phyloP scores from a whole-genome alignment of 2,888 invertebrate species.

The Temnothorax ravouxi region DNA sequence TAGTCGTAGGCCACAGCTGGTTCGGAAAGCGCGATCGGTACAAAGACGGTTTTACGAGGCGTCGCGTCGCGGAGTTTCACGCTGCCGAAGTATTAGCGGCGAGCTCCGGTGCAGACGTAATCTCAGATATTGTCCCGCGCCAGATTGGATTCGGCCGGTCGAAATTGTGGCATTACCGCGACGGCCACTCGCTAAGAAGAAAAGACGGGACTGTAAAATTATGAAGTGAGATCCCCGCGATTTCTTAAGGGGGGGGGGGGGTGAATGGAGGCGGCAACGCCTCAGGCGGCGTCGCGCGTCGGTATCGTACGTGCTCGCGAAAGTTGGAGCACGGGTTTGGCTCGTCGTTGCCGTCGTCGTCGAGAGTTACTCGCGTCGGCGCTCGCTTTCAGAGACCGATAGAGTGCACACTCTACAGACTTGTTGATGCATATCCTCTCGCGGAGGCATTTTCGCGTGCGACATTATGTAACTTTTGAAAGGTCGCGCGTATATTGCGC shows the following conservation, averaged over 20 bases:
- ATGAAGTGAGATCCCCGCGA: constrained; percentile 32
- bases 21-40: constrained; percentile 33
- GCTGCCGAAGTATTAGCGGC: background rate
- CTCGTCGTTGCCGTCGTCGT: constrained; percentile 40
- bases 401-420: constrained; percentile 66
- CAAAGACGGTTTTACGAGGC: constrained; percentile 55
- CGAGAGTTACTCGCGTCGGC: constrained; percentile 59
- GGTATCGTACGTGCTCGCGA: constrained; percentile 62
- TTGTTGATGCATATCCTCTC: constrained; percentile 68
- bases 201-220: constrained; percentile 18
- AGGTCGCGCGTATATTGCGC: constrained; percentile 39
- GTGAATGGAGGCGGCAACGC: background rate
- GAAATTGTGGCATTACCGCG: constrained; percentile 31
- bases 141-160: constrained; percentile 40
- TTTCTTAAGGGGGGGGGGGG: background rate
- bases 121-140: constrained; percentile 38
- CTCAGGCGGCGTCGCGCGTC: background rate
- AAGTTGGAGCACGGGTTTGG: constrained; percentile 60
- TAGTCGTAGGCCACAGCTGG: constrained; percentile 28
- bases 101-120: constrained; percentile 33
- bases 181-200: constrained; percentile 10
- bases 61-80: constrained; percentile 31
- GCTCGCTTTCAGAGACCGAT: constrained; percentile 72
- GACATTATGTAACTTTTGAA: constrained; percentile 49
- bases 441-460: constrained; percentile 55